phyloP scores from a whole-genome alignment of 2,113 vertebrate genomes.

The Diadophis punctatus region DNA sequence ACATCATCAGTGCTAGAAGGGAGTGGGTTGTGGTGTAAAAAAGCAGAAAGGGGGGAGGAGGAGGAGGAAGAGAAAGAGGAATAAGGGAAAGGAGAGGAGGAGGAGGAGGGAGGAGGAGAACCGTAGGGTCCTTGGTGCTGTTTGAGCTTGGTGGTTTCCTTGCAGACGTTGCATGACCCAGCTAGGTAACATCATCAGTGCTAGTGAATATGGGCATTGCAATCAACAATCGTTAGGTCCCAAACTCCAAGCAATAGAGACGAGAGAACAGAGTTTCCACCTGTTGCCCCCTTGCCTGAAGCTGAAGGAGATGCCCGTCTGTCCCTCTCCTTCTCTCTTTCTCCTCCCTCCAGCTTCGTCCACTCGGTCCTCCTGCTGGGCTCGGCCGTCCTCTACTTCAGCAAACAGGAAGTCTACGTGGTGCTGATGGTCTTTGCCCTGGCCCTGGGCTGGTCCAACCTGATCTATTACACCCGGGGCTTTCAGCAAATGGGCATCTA shows the following conservation, averaged over 20 bases:
- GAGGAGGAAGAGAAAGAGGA: too few relatives aligned
- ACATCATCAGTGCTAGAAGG: too few relatives aligned
- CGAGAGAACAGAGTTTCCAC: background rate
- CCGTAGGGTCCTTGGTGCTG: too few relatives aligned
- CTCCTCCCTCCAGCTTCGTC: constrained; percentile 71
- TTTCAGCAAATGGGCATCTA: constrained; percentile 92
- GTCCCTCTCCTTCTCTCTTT: too few relatives aligned
- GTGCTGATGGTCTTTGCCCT: constrained; percentile 86
- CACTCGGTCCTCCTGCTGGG: constrained; percentile 82
- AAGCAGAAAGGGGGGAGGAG: too few relatives aligned
- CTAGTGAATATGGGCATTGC: background rate
- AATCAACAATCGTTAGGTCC: background rate
- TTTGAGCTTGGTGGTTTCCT: too few relatives aligned
- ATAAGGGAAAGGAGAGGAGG: too few relatives aligned
- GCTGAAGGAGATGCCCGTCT: background rate
- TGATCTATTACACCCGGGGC: constrained; percentile 90
- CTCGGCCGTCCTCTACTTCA: constrained; percentile 73
- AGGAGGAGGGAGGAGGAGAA: too few relatives aligned
- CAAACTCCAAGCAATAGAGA: background rate
- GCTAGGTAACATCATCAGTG: too few relatives aligned
- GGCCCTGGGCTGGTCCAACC: constrained; percentile 90
- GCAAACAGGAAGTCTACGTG: constrained; percentile 72
- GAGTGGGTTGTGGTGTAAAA: too few relatives aligned
- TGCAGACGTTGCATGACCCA: too few relatives aligned
- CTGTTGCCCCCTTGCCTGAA: background rate